Conservation (phyloP, 2,113 vertebrate genomes). For the Cricetomys ansorgei region DNA sequence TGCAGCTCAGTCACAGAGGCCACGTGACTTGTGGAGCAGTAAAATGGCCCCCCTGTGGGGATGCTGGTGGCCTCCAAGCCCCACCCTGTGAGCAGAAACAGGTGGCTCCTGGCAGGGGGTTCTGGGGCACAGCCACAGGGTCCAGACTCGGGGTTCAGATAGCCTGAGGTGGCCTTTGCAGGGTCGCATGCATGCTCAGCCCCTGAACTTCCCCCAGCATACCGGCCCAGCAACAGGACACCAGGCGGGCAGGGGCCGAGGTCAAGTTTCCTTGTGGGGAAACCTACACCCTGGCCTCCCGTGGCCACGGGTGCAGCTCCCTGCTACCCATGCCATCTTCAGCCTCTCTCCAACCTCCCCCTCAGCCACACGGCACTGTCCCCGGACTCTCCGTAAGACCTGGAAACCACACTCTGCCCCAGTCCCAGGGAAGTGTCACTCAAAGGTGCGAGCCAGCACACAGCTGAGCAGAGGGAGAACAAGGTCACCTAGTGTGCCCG, state of each 20-base stretch:
- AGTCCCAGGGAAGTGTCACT: neutral
- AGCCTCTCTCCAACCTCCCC: neutral
- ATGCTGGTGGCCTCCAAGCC: neutral
- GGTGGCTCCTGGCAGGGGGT: neutral
- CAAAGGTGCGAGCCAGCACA: neutral
- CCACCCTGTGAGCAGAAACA: neutral
- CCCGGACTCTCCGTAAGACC: accelerated
- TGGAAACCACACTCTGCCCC: too few species aligned
- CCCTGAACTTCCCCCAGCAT: neutral
- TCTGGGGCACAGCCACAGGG: neutral
- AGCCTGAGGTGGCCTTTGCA: neutral
- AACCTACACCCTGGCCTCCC: neutral
- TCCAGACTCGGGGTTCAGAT: neutral
- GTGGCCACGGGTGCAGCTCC: neutral
- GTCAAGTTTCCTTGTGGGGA: neutral
- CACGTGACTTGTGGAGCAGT: too few species aligned
- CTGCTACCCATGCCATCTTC: too few species aligned
- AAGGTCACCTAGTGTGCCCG: neutral
- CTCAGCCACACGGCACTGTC: neutral
- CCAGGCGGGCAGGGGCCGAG: neutral
- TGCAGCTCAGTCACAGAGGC: neutral
- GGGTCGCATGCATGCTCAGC: neutral
- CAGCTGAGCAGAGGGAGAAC: neutral
- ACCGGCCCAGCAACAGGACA: neutral
- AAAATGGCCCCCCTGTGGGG: neutral